Evolutionary conservation across 2,888 invertebrate genomes (phyloP).

Genomic region (Cephus rjabovi): DNA sequence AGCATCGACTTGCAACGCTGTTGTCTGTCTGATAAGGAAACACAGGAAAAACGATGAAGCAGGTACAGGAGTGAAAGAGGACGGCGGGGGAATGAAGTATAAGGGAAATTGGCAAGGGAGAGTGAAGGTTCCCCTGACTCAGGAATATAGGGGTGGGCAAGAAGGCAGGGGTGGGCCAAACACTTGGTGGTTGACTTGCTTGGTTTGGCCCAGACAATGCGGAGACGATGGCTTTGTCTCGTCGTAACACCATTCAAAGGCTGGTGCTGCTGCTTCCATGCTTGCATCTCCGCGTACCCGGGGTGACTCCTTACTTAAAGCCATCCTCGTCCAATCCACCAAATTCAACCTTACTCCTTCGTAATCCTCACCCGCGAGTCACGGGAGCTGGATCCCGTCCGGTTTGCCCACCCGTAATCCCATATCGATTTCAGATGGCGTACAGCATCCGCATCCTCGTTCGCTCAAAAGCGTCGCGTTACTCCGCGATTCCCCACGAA

Average conservation of each 20-base stretch:
- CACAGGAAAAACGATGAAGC: not conserved
- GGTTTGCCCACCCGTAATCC: conserved; percentile 26
- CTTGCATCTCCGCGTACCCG: conserved; percentile 19
- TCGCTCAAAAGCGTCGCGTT: not conserved
- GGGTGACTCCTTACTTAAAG: conserved; percentile 1
- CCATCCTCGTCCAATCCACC: conserved; percentile 21
- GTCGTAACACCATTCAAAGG: conserved; percentile 55
- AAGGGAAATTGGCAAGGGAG: conserved; percentile 6
- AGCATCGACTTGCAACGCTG: too few species aligned
- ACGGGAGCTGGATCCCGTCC: not conserved
- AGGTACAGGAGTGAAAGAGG: not conserved
- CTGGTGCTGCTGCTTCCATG: conserved; percentile 35
- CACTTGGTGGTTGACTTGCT: conserved; percentile 58
- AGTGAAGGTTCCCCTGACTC: conserved; percentile 6
- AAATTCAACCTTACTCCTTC: not conserved
- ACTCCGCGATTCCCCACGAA: not conserved
- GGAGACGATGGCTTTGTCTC: conserved; percentile 60
- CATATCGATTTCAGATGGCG: not conserved
- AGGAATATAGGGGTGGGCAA: conserved; percentile 16
- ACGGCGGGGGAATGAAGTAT: conserved; percentile 12
- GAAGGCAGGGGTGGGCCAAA: conserved; percentile 20
- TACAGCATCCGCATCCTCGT: not conserved
- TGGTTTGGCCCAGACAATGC: conserved; percentile 59
- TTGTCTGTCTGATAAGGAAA: not conserved
- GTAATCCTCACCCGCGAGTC: not conserved